Evolutionary conservation across 2,888 invertebrate species (phyloP).

Genomic region (Esperia sulphurella): DNA sequence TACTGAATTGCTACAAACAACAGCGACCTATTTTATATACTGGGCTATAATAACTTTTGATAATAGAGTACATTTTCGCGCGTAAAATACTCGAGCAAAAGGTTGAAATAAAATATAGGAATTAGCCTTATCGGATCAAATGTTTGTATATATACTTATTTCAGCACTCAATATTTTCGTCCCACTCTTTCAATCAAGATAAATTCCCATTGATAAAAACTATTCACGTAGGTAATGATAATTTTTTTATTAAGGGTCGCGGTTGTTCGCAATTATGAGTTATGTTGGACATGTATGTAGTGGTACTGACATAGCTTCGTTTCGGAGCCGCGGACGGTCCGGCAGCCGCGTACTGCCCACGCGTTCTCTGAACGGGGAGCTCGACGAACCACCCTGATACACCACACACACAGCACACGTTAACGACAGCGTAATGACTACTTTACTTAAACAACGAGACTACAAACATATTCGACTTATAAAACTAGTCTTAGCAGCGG

Average conservation of each 20-base stretch:
- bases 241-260: background rate
- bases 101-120: no score
- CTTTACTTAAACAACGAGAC: background rate
- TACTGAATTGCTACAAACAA: background rate
- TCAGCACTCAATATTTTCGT: no score
- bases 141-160: no score
- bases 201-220: no score
- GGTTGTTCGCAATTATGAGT: background rate
- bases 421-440: conserved; percentile 25
- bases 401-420: conserved; percentile 60
- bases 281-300: conserved; percentile 6
- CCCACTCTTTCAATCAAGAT: no score
- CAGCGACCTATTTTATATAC: background rate
- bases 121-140: no score
- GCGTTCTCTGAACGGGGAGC: conserved; percentile 93
- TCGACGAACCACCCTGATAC: conserved; percentile 79
- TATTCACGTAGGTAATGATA: no score
- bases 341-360: conserved; percentile 92
- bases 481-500: background rate
- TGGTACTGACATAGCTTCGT: conserved; percentile 79
- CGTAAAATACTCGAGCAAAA: no score
- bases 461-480: conserved; percentile 1
- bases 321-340: conserved; percentile 94
- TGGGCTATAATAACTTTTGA: no score
- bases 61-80: no score